Evolutionary conservation across 2,113 vertebrate species (phyloP).

Genomic region (Felis chaus): DNA sequence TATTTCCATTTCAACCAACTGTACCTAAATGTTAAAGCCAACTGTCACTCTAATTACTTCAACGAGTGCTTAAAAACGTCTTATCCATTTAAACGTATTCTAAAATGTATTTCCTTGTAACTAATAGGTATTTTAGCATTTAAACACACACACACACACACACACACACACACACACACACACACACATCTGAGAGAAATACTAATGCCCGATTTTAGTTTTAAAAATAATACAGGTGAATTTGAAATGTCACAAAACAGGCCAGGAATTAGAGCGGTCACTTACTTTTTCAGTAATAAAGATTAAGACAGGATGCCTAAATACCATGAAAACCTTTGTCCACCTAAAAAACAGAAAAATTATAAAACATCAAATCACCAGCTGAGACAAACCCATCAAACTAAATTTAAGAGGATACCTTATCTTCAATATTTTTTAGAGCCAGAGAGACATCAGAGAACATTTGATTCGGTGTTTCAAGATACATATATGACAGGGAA

Average conservation of each 20-base stretch:
- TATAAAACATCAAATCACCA: slow-evolving; percentile 15
- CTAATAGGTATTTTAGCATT: neutral
- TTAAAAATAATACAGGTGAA: neutral
- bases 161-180: no score
- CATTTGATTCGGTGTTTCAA: neutral
- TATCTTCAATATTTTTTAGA: neutral
- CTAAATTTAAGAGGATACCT: neutral
- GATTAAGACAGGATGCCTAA: slow-evolving; percentile 86
- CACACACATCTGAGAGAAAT: neutral
- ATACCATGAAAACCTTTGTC: slow-evolving; percentile 87
- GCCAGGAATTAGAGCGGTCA: slow-evolving; percentile 47
- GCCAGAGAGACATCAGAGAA: neutral
- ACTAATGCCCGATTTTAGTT: neutral
- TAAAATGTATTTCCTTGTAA: neutral
- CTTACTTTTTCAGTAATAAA: slow-evolving; percentile 93
- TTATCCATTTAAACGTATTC: neutral
- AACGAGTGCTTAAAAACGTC: slow-evolving; percentile 6
- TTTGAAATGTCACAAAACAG: slow-evolving; percentile 26
- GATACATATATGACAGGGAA: neutral
- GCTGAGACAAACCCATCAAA: neutral
- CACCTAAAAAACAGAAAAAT: slow-evolving; percentile 87
- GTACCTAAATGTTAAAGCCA: slow-evolving; percentile 14
- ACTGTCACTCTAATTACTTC: neutral
- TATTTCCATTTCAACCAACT: slow-evolving; percentile 30
- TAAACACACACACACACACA: neutral